phyloP scores from a whole-genome alignment of 2,113 vertebrate species.

The Morone chrysops region DNA sequence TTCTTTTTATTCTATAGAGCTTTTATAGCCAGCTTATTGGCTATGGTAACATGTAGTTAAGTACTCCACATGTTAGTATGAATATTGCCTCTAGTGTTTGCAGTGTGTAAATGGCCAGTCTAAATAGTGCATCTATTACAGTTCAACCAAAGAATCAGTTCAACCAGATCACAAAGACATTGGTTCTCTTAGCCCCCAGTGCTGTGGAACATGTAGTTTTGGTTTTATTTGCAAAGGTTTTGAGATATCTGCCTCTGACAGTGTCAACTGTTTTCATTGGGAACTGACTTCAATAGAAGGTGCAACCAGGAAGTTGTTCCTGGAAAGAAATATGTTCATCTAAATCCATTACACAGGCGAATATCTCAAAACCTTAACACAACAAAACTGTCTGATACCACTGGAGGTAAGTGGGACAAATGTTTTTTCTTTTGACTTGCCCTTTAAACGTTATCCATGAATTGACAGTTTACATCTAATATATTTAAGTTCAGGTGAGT shows the following conservation, averaged over 20 bases:
- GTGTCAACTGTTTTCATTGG: neutral
- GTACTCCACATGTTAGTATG: neutral
- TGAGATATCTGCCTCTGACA: neutral
- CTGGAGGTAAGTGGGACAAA: no score
- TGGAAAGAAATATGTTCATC: no score
- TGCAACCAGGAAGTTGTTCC: no score
- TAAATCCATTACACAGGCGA: no score
- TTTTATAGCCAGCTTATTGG: neutral
- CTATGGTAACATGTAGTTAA: constrained; percentile 1
- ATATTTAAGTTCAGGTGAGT: neutral
- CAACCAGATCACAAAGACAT: neutral
- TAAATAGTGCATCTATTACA: neutral
- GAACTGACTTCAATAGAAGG: neutral
- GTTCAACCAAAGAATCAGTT: neutral
- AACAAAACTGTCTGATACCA: neutral
- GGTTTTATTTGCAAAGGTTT: neutral
- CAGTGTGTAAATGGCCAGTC: neutral
- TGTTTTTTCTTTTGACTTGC: no score
- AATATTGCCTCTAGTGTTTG: neutral
- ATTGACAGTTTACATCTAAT: neutral
- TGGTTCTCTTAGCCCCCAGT: neutral
- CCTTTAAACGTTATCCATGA: neutral
- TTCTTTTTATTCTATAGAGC: neutral
- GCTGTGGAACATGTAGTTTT: neutral
- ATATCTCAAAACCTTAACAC: neutral